A percentile compares a stretch with the other conserved stretches of the same genome.
These are phyloP conservation scores for Alloplasta piceator DNA, from an alignment of 2,888 invertebrate species.

Conservation along the genomic window DNA sequence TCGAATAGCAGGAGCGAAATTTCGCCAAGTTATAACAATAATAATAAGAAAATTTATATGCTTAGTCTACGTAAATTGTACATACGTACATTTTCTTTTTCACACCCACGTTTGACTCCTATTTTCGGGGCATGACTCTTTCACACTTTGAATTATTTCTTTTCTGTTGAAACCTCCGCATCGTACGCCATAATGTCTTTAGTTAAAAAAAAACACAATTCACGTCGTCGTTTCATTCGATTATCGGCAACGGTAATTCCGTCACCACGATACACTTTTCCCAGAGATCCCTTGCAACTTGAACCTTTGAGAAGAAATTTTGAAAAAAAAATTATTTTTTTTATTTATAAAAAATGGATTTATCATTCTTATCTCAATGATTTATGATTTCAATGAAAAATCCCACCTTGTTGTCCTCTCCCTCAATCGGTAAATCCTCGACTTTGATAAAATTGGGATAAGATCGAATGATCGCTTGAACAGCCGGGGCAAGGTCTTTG, in stretches of 20 bases:
- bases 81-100: background rate
- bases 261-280: constrained; percentile 92
- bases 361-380: background rate
- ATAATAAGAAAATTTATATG: constrained; percentile 41
- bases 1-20: no score
- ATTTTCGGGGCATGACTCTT: no score
- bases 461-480: constrained; percentile 88
- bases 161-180: background rate
- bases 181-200: background rate
- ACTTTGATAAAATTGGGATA: constrained; percentile 92
- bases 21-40: background rate
- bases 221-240: constrained; percentile 75
- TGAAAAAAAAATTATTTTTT: constrained; percentile 1
- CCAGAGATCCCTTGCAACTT: constrained; percentile 90
- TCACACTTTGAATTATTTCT: no score
- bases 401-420: constrained; percentile 87
- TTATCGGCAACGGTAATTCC: constrained; percentile 85
- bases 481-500: constrained; percentile 87
- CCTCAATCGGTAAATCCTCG: constrained; percentile 88
- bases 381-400: background rate
- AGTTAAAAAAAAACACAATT: background rate
- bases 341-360: constrained; percentile 17
- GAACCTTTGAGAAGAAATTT: constrained; percentile 79
- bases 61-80: background rate
- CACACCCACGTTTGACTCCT: background rate